Evolutionary conservation across 92 coral and sea anemone genomes (phyloP).

Genomic region (Meandrina meandrites): DNA sequence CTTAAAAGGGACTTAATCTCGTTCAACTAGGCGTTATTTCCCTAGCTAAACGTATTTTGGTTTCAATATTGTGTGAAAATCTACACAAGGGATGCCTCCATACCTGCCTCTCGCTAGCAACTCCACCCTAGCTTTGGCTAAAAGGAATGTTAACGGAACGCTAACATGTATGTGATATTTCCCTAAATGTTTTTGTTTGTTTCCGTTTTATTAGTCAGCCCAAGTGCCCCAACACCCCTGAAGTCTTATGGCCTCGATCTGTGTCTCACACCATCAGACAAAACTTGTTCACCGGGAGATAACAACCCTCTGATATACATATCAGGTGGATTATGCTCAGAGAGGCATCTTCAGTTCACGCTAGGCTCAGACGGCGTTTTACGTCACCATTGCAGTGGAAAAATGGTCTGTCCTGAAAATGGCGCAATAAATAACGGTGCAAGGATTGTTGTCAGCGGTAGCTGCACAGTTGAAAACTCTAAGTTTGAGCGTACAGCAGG

Average conservation of each 20-base stretch:
- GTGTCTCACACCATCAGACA: conserved; percentile 53
- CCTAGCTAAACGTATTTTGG: no score
- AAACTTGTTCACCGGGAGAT: conserved; percentile 51
- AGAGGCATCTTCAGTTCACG: conserved; percentile 53
- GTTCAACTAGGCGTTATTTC: no score
- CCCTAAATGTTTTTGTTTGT: background rate
- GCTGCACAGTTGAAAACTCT: conserved; percentile 59
- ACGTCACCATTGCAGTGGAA: conserved; percentile 72
- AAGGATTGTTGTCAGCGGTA: conserved; percentile 59
- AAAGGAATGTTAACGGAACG: no score
- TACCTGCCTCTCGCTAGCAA: no score
- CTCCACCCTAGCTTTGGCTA: no score
- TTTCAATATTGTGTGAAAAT: no score
- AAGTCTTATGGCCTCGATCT: conserved; percentile 38
- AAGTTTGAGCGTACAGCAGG: conserved; percentile 68
- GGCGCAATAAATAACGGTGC: conserved; percentile 48
- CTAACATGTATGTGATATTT: no score
- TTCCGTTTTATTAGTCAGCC: conserved; percentile 21
- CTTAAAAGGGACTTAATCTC: no score
- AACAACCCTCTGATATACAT: conserved; percentile 32
- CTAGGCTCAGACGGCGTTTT: conserved; percentile 61
- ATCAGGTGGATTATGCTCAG: conserved; percentile 47
- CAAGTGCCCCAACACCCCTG: conserved; percentile 64
- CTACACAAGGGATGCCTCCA: no score
- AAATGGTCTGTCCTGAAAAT: conserved; percentile 64